Evolutionary conservation across 2,113 vertebrate genomes (phyloP), one percentile per base, ranked within the genome.

Genomic region (Tenebrosternarchus preto): DNA sequence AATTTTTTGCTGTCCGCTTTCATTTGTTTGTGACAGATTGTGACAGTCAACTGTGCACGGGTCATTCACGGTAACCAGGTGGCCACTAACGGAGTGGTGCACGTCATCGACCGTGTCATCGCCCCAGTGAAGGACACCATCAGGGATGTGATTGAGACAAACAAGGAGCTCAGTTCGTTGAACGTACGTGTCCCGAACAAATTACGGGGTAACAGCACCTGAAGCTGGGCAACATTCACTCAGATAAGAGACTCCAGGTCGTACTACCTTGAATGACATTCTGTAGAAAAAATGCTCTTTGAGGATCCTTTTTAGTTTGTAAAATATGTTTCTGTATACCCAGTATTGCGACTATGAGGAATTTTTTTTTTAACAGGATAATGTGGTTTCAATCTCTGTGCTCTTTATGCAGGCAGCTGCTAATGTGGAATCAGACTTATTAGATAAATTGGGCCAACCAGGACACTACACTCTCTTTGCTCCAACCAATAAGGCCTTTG

Each of bases 41-140:
- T 99, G 82, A 99, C 98, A 0, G 95, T 99, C 78, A 99, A 99
- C 88, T 99, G 98, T 82, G 98, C 96, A 82, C 93, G 97, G 87
- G 83, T 99, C 85, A 94, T 97, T 85, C 93, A 96, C 6, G 97
- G 93, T 8, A 99, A 99, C 85, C 97, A 99, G 87, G 93, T 99
- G 76, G 94, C 98, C 83, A 98, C 96, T 72, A 99, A 99, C 39
- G 98, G 98, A 4, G 96, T 97, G 71, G 96, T 99, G 25, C 98
- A 99, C 2, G 93, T 98, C 0, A 90, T 99, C 70, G 96, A 98
- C 66, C 94, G 97, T 15, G 96, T 98, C 76, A 93, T 99, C 85
- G 94, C 89, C 0, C 69, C 93, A 6, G 94, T 94, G 64, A 90
- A 88, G 72, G 94, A 86, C 84, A 98, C 92, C 74, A 95, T 99